Evolutionary conservation across 2,113 vertebrate genomes (phyloP).

Genomic region (Panthera uncia): DNA sequence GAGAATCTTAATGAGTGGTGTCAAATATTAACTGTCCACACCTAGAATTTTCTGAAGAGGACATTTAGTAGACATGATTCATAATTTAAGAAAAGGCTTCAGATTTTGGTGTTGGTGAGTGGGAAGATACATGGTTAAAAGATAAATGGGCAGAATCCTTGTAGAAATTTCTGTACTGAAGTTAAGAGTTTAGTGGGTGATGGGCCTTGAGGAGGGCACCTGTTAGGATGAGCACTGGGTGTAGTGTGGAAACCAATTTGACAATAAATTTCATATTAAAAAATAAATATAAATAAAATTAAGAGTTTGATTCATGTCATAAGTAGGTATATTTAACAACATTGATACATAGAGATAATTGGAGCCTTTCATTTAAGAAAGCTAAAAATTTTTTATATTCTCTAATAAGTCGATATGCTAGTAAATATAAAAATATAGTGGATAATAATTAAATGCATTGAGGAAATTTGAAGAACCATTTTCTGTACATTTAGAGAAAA

Average conservation of each 20-base stretch:
- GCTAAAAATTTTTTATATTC: neutral
- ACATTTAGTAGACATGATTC: neutral
- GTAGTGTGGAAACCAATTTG: too few species aligned
- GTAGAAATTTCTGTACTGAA: neutral
- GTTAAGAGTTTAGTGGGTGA: neutral
- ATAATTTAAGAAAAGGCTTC: conserved; percentile 3
- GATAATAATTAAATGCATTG: neutral
- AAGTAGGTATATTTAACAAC: neutral
- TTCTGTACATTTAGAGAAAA: neutral
- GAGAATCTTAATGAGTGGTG: neutral
- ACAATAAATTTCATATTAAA: too few species aligned
- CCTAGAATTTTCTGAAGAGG: conserved; percentile 38
- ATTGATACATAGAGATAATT: neutral
- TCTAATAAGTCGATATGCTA: neutral
- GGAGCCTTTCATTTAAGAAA: conserved; percentile 9
- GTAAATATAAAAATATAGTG: conserved; percentile 7
- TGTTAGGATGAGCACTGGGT: too few species aligned
- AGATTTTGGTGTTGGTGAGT: conserved; percentile 22
- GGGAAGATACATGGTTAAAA: neutral
- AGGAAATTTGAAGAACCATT: neutral
- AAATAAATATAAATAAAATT: neutral
- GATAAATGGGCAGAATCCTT: neutral
- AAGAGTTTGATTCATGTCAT: neutral
- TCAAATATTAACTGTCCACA: neutral
- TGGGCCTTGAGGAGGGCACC: too few species aligned